These are phyloP conservation scores for Achroia grisella DNA, from an alignment of 1,140 invertebrate genomes.

Conservation along the genomic window DNA sequence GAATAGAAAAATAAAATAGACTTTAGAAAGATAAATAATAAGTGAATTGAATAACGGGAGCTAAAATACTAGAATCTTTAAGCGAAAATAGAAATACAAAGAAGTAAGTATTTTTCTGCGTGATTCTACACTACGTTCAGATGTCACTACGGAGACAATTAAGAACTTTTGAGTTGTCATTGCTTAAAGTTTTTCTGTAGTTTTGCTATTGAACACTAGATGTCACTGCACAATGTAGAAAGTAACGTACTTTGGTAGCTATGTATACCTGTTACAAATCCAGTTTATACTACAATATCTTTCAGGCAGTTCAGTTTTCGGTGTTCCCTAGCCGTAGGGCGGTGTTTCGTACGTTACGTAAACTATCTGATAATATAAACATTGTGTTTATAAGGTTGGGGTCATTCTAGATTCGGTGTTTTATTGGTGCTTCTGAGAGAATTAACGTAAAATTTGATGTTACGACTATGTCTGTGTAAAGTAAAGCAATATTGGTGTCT, in stretches of 20 bases:
- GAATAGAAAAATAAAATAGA: too few relatives aligned
- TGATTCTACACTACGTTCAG: too few relatives aligned
- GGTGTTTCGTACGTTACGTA: constrained; percentile 58
- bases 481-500: neutral
- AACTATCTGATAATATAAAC: constrained; percentile 56
- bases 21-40: too few relatives aligned
- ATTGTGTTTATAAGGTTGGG: constrained; percentile 18
- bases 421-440: neutral
- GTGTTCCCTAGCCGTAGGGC: constrained; percentile 49
- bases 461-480: constrained; percentile 3
- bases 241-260: neutral
- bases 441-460: neutral
- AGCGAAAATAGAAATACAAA: too few relatives aligned
- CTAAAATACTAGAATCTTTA: too few relatives aligned
- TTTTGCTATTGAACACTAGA: constrained; percentile 20
- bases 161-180: too few relatives aligned
- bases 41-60: too few relatives aligned
- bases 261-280: neutral
- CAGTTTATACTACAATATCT: constrained; percentile 13
- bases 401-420: neutral
- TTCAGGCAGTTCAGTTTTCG: constrained; percentile 55
- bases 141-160: too few relatives aligned
- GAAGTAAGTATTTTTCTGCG: too few relatives aligned
- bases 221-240: constrained; percentile 6
- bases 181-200: neutral